These are phyloP conservation scores for Pterocles orientalis DNA, from an alignment of 2,113 vertebrate genomes.

Conservation along the genomic window DNA sequence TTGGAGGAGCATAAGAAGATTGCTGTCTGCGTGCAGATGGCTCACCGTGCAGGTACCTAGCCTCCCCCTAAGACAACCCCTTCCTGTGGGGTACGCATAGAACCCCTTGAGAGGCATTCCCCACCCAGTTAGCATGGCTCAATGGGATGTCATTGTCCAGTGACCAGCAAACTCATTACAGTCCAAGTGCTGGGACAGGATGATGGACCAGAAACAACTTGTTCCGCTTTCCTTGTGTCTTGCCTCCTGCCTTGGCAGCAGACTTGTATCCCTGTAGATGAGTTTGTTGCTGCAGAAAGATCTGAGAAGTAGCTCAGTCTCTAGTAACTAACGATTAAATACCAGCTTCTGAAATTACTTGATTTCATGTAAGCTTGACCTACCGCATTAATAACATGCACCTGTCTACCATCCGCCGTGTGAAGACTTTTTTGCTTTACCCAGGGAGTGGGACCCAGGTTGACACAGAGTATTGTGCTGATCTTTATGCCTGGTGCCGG, in stretches of 20 bases:
- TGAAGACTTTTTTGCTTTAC: not conserved
- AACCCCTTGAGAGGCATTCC: not conserved
- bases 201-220: not conserved
- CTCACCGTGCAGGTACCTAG: conserved; percentile 89
- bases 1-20: conserved; percentile 91
- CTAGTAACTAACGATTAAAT: not conserved
- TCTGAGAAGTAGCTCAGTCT: not conserved
- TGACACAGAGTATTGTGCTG: not conserved
- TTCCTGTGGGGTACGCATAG: not conserved
- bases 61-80: not conserved
- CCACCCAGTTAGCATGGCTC: not conserved
- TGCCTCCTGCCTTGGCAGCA: not conserved
- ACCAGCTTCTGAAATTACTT: not conserved
- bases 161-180: not conserved
- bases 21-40: conserved; percentile 93
- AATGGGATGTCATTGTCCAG: not conserved
- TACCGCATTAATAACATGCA: not conserved
- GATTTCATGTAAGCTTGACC: not conserved
- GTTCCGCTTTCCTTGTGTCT: not conserved
- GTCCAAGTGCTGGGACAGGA: not conserved
- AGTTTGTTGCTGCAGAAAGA: not conserved
- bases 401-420: not conserved
- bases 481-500: not conserved
- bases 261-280: not conserved
- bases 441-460: not conserved